A percentile compares a stretch with the other conserved stretches of the same genome.
Evolutionary conservation across 53 echinoderm and acorn worm species (phyloP).

Genomic region (Luidia sarsii): DNA sequence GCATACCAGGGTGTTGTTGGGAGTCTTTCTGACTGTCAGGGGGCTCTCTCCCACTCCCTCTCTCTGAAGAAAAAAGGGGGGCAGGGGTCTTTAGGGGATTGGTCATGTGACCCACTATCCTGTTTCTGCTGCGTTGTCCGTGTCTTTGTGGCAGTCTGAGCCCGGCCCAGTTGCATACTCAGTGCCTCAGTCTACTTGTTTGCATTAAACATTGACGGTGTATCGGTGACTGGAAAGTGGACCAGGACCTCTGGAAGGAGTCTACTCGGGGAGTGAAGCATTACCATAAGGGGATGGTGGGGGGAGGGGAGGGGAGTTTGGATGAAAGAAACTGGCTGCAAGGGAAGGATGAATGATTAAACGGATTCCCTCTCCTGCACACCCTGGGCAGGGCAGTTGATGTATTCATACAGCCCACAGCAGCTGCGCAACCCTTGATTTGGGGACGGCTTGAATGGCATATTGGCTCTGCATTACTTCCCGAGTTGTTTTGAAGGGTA

Average conservation of each 20-base stretch:
- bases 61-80: no score
- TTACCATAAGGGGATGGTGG: constrained; percentile 2
- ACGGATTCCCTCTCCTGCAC: constrained; percentile 1
- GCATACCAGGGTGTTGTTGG: no score
- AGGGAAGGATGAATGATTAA: constrained; percentile 31
- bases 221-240: background rate
- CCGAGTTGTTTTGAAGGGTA: constrained; percentile 17
- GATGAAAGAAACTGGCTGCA: no score
- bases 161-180: constrained; percentile 2
- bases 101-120: no score
- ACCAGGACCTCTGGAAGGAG: background rate
- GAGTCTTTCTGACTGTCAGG: no score
- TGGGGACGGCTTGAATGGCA: no score
- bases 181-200: background rate
- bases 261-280: background rate
- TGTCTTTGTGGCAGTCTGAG: background rate
- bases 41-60: no score
- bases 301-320: background rate
- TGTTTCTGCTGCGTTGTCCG: no score
- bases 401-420: constrained; percentile 35
- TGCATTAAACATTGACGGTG: no score
- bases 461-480: no score
- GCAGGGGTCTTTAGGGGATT: no score
- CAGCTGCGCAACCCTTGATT: constrained; percentile 35
- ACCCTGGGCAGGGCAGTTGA: constrained; percentile 2